Percentiles rank a stretch among this genome's conserved stretches.
Conservation (phyloP, 2,888 invertebrate species). For the Odiellus spinosus region DNA sequence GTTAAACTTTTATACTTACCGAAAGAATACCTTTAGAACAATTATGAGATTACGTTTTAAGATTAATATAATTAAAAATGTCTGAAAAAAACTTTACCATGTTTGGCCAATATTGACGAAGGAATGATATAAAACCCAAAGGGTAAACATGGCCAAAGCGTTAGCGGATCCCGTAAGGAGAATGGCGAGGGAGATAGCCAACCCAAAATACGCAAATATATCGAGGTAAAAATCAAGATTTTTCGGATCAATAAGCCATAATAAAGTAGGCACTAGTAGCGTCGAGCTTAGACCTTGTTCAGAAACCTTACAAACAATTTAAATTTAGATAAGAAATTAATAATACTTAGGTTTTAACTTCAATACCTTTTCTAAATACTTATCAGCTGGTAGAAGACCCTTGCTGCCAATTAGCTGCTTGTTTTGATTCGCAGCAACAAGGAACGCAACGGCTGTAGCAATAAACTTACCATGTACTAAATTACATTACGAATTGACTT, state of each 20-base stretch:
- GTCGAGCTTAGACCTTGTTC: too few relatives aligned
- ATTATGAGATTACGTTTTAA: neutral
- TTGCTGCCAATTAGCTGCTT: constrained; percentile 27
- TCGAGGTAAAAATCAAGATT: constrained; percentile 25
- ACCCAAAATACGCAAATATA: constrained; percentile 25
- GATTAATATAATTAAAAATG: neutral
- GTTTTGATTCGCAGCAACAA: constrained; percentile 31
- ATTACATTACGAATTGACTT: too few relatives aligned
- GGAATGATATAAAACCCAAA: constrained; percentile 33
- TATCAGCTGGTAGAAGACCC: constrained; percentile 29
- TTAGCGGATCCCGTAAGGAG: constrained; percentile 29
- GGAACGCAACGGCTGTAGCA: constrained; percentile 29
- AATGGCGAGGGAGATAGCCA: constrained; percentile 25
- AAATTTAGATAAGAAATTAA: too few relatives aligned
- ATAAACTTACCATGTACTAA: constrained; percentile 4
- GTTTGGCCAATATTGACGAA: constrained; percentile 26
- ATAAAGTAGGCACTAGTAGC: constrained; percentile 24
- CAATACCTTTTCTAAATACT: constrained; percentile 21
- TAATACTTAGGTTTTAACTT: too few relatives aligned
- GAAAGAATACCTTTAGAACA: constrained; percentile 6
- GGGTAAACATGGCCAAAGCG: constrained; percentile 26
- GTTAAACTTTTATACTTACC: constrained; percentile 1
- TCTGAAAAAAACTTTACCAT: constrained; percentile 14
- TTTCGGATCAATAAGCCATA: constrained; percentile 24
- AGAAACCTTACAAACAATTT: too few relatives aligned